Evolutionary conservation across 2,888 invertebrate species (phyloP).

Genomic region (Matsumyia berberina): DNA sequence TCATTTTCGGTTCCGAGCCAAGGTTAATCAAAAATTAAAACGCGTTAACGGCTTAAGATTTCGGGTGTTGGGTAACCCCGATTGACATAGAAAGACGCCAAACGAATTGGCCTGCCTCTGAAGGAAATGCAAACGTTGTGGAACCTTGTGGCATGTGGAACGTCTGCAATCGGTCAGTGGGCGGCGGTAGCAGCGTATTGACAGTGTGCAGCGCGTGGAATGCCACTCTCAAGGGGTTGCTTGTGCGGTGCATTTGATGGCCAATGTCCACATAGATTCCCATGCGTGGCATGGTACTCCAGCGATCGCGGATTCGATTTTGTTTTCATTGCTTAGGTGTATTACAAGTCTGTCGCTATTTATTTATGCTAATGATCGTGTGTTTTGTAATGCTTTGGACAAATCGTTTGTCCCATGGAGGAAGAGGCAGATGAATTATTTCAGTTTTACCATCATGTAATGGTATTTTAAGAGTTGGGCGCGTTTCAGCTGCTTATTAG

Average conservation of each 20-base stretch:
- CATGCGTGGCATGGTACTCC: neutral
- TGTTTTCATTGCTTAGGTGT: conserved; percentile 22
- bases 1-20: conserved; percentile 35
- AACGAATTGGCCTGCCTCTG: neutral
- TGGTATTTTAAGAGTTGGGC: neutral
- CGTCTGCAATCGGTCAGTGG: neutral
- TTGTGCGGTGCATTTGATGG: conserved; percentile 36
- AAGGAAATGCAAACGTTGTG: conserved; percentile 32
- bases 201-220: conserved; percentile 2
- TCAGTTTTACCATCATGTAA: conserved; percentile 34
- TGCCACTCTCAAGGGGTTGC: conserved; percentile 7
- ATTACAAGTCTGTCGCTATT: conserved; percentile 16
- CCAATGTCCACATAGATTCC: conserved; percentile 10
- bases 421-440: conserved; percentile 8
- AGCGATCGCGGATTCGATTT: conserved; percentile 37
- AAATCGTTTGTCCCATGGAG: conserved; percentile 25
- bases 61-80: conserved; percentile 28
- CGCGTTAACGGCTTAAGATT: conserved; percentile 47
- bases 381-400: conserved; percentile 31
- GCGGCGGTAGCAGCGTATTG: neutral
- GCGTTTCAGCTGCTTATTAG: conserved; percentile 4
- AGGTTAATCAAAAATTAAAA: conserved; percentile 68
- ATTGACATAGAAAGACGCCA: conserved; percentile 5
- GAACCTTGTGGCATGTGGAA: conserved; percentile 31
- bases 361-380: conserved; percentile 48